phyloP scores from a whole-genome alignment of 2,888 invertebrate species.

The Volucella bombylans region DNA sequence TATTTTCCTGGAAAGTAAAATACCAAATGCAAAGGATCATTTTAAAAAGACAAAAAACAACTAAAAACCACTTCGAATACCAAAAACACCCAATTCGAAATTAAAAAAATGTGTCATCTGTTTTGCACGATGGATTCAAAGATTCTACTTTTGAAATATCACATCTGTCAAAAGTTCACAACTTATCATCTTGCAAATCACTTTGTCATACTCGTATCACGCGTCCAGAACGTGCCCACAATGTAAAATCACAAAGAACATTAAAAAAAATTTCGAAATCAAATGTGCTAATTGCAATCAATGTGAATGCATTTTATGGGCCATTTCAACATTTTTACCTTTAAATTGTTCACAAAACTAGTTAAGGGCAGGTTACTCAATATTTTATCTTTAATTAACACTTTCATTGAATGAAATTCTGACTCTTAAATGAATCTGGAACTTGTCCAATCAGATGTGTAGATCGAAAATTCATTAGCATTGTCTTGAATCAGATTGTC shows the following conservation, averaged over 20 bases:
- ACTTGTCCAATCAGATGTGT: background rate
- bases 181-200: too few species aligned
- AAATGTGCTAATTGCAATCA: background rate
- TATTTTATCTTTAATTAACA: slow-evolving; percentile 19
- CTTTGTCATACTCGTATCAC: too few species aligned
- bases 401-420: background rate
- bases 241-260: background rate
- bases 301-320: background rate
- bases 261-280: background rate
- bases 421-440: background rate
- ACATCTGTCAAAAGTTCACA: too few species aligned
- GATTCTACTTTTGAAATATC: too few species aligned
- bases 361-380: background rate
- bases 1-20: too few species aligned
- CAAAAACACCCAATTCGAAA: too few species aligned
- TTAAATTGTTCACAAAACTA: background rate
- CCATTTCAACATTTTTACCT: slow-evolving; percentile 1
- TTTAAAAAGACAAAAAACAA: too few species aligned
- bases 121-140: too few species aligned
- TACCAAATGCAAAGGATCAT: too few species aligned
- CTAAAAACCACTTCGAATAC: too few species aligned
- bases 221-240: background rate
- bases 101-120: too few species aligned
- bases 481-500: background rate
- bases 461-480: background rate